Evolutionary conservation across 92 coral and sea anemone species (phyloP), one percentile per base, ranked within the genome.

Genomic region (Zoanthus gigantus): DNA sequence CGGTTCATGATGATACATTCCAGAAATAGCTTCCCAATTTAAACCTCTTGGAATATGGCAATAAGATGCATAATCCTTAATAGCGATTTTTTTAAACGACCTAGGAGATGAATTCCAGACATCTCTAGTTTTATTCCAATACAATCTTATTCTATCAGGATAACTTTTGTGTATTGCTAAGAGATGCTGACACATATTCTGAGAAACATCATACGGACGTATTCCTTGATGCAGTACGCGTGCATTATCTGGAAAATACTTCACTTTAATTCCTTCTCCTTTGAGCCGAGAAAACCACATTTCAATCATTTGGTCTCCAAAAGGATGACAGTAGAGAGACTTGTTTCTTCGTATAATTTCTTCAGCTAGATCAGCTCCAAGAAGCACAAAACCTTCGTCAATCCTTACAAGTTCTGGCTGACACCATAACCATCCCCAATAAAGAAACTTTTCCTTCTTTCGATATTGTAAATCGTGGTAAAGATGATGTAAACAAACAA

Each of bases 361-460:
- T 12, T 75, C 79, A 5, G 53, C 89, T 37, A 91, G 92, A 77
- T 91, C 92, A 0, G 52, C 76, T 2, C 88, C 78, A 13, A 91
- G n/a, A 63, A 88, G 68, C 46, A 91, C 56, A 69, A 91, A 23
- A 23, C 23, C 23, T 23, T 23, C 23, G 23, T 23, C 23, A 23
- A 23, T 23, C 23, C 23, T 23, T 15, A 91, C 92, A 83, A 77
- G 53, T 67, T 57, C 83, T 18, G 77, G 89, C 7, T 83, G 47
- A 47, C 94, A 88, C 9, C 69, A 58, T 68, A 91, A 14, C 83
- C 86, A 83, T 15, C 94, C 94, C 94, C 94, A 91, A 79, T 91
- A 91, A 14, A 91, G 37, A 14, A 83, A 72, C 86, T 76, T 91
- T 56, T 88, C 94, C 18, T 88, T 77, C 60, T 88, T 88, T 17